These are phyloP conservation scores for Grus americana DNA, from an alignment of 2,113 vertebrate genomes.

Conservation along the genomic window DNA sequence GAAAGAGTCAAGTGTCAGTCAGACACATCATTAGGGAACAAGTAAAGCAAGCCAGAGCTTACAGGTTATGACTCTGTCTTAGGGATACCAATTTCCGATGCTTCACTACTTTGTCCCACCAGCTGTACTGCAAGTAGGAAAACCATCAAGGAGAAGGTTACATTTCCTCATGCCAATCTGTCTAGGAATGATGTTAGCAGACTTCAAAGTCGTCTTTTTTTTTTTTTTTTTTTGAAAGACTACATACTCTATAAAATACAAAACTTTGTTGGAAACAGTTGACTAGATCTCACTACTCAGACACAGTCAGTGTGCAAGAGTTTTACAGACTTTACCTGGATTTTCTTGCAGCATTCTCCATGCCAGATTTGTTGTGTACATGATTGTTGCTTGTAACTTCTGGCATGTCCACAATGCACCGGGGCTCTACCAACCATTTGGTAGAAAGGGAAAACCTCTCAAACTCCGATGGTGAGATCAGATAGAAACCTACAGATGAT, in stretches of 20 bases:
- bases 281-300: background rate
- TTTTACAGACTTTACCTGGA: conserved; percentile 72
- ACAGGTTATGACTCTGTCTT: background rate
- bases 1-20: background rate
- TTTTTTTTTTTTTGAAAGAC: background rate
- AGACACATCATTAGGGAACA: background rate
- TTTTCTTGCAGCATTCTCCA: conserved; percentile 65
- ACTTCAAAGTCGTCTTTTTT: background rate
- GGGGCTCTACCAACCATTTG: conserved; percentile 89
- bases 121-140: background rate
- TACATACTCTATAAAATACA: background rate
- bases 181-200: background rate
- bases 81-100: background rate
- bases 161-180: background rate
- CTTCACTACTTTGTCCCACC: background rate
- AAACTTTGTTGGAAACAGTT: background rate
- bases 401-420: conserved; percentile 81
- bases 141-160: background rate
- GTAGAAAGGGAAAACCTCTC: conserved; percentile 95
- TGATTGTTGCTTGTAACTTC: conserved; percentile 48
- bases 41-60: background rate
- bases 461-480: conserved; percentile 96
- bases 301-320: background rate
- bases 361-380: conserved; percentile 5
- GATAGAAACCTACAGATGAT: conserved; percentile 86